phyloP scores from a whole-genome alignment of 2,113 vertebrate genomes.

The Megaceryle torquata region DNA sequence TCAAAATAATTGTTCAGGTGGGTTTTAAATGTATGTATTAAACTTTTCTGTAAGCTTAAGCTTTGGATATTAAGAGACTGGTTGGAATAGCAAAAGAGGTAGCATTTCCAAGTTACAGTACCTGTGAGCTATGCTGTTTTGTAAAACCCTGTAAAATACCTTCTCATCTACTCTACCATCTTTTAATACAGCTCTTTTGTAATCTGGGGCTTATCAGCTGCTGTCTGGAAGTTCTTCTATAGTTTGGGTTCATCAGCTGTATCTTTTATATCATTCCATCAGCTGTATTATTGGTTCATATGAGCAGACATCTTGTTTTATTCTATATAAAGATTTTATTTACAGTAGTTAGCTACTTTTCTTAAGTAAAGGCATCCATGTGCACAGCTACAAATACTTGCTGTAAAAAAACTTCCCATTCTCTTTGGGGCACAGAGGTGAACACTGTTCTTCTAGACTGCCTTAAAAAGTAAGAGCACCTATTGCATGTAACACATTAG shows the following conservation, averaged over 20 bases:
- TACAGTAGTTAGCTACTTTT: neutral
- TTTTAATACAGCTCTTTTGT: neutral
- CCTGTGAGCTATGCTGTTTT: neutral
- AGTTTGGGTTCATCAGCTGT: neutral
- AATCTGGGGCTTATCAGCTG: neutral
- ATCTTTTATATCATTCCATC: neutral
- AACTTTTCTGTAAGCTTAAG: neutral
- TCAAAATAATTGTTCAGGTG: neutral
- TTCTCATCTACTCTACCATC: neutral
- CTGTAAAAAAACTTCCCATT: neutral
- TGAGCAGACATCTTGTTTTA: neutral
- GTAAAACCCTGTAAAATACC: neutral
- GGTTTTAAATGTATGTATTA: neutral
- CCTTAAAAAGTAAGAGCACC: neutral
- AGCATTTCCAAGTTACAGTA: neutral
- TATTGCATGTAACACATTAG: neutral
- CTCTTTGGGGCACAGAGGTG: accelerated
- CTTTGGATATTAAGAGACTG: neutral
- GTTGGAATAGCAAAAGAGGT: neutral
- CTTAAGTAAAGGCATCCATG: neutral
- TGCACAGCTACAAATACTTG: neutral
- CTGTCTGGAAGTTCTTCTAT: neutral
- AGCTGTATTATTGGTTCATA: neutral
- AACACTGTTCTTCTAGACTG: neutral
- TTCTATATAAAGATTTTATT: neutral